Percentiles rank a stretch among this genome's conserved stretches.
These are phyloP conservation scores for Oreochromis spilurus DNA, from an alignment of 2,113 vertebrate genomes.

Conservation along the genomic window DNA sequence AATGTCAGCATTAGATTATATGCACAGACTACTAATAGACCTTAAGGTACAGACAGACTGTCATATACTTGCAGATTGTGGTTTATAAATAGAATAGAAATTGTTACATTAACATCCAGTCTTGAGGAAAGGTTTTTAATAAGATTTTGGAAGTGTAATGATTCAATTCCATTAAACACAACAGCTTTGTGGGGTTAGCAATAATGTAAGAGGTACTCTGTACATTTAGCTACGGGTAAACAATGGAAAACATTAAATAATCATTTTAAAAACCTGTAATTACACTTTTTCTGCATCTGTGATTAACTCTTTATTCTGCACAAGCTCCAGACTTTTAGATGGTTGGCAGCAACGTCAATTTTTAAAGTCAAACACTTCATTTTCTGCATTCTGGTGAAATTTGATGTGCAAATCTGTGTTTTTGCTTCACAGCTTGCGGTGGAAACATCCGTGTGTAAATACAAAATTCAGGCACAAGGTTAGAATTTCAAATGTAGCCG, in stretches of 20 bases:
- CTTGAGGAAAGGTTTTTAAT: background rate
- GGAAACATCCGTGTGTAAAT: background rate
- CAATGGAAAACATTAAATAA: background rate
- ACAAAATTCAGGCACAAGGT: background rate
- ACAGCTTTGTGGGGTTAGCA: background rate
- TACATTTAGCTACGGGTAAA: background rate
- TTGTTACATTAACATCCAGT: background rate
- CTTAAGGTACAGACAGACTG: background rate
- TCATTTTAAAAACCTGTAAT: background rate
- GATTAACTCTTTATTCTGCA: background rate
- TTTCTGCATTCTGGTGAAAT: background rate
- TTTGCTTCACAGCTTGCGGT: background rate
- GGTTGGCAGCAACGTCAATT: background rate
- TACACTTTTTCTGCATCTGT: background rate
- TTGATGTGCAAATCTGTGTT: background rate
- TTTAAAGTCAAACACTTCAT: background rate
- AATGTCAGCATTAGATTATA: background rate
- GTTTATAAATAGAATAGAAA: background rate
- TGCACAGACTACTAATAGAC: background rate
- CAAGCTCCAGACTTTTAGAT: background rate
- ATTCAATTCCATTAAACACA: background rate
- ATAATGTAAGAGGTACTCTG: background rate
- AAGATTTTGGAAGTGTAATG: background rate
- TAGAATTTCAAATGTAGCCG: fast-evolving
- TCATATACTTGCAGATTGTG: background rate